Evolutionary conservation across 2,888 invertebrate species (phyloP).

Genomic region (Brassicogethes aeneus): DNA sequence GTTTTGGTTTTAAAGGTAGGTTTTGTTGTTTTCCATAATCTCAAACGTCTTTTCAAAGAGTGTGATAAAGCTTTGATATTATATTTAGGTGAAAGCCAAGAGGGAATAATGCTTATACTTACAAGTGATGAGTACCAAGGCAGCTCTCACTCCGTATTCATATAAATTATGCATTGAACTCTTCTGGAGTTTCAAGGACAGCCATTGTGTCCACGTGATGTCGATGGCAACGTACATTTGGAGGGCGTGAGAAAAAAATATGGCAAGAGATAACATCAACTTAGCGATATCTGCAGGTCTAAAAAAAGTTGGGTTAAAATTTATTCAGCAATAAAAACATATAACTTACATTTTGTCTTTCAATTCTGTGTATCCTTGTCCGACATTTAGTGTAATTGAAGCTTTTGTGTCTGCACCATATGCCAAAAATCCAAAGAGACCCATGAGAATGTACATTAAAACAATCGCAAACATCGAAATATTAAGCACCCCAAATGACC

Average conservation of each 20-base stretch:
- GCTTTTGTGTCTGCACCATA: constrained; percentile 66
- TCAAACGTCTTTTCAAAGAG: too few relatives aligned
- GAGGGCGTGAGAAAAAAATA: constrained; percentile 86
- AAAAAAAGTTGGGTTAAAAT: constrained; percentile 8
- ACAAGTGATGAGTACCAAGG: constrained; percentile 77
- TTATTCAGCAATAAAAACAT: not conserved
- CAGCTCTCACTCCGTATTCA: constrained; percentile 73
- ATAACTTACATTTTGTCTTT: constrained; percentile 37
- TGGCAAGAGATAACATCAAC: constrained; percentile 65
- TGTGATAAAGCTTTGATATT: too few relatives aligned
- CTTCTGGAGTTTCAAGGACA: constrained; percentile 47
- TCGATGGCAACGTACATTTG: constrained; percentile 95
- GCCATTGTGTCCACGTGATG: constrained; percentile 80
- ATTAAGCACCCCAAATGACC: constrained; percentile 76
- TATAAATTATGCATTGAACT: constrained; percentile 50
- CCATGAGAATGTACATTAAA: constrained; percentile 76
- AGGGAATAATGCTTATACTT: constrained; percentile 44
- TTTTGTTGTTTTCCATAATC: too few relatives aligned
- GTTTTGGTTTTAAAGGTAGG: too few relatives aligned
- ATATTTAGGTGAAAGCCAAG: not conserved
- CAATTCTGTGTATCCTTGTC: constrained; percentile 13
- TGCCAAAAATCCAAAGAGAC: constrained; percentile 83
- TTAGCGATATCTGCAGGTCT: constrained; percentile 67
- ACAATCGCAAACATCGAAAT: constrained; percentile 75
- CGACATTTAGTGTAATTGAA: constrained; percentile 82